Conservation (phyloP, 2,888 invertebrate genomes). For the Iphiclides podalirius region DNA sequence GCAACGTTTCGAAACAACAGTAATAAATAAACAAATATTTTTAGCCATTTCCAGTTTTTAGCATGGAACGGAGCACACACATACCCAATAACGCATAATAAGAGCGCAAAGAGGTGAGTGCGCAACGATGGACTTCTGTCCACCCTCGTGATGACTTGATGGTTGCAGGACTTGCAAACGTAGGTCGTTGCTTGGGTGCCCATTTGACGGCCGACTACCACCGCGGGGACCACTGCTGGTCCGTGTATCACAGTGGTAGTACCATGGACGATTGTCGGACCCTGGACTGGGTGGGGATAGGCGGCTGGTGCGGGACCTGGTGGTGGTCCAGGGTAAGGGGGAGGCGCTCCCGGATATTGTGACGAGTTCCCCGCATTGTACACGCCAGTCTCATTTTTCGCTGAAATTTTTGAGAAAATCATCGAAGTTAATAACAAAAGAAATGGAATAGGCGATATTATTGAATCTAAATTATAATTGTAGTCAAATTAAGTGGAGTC, state of each 20-base stretch:
- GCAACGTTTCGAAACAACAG: too few relatives aligned
- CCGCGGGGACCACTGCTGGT: constrained; percentile 24
- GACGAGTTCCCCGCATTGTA: background rate
- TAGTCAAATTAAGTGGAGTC: too few relatives aligned
- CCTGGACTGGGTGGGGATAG: constrained; percentile 7
- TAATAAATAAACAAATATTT: too few relatives aligned
- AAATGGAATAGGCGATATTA: too few relatives aligned
- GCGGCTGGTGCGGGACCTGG: background rate
- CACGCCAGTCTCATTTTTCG: constrained; percentile 5
- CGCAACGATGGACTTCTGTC: constrained; percentile 59
- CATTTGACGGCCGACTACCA: constrained; percentile 39
- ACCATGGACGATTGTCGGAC: constrained; percentile 27
- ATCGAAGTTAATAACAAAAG: too few relatives aligned
- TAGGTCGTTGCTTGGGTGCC: constrained; percentile 40
- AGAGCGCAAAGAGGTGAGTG: constrained; percentile 75
- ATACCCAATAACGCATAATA: constrained; percentile 66
- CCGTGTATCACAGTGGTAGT: constrained; percentile 22
- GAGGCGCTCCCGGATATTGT: constrained; percentile 8
- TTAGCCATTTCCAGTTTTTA: too few relatives aligned
- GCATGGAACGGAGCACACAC: too few relatives aligned
- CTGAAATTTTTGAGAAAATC: constrained; percentile 4
- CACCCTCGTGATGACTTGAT: constrained; percentile 61
- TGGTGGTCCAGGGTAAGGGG: constrained; percentile 13
- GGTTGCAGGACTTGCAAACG: constrained; percentile 68
- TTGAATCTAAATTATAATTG: too few relatives aligned